A percentile compares a stretch with the other conserved stretches of the same genome.
Conservation (phyloP, 2,113 vertebrate species). For the Engystomops pustulosus region DNA sequence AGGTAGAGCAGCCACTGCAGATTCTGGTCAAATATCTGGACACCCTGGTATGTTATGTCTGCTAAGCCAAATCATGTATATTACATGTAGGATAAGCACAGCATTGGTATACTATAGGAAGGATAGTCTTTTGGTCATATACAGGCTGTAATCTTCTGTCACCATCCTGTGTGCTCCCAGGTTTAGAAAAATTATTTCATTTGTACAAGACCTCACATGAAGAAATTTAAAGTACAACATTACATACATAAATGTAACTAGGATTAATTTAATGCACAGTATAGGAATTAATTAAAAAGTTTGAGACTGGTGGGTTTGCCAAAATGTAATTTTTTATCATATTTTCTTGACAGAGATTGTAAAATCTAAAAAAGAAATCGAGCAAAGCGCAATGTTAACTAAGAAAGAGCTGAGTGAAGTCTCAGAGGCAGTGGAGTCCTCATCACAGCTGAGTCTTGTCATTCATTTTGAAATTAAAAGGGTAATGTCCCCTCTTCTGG, state of each 20-base stretch:
- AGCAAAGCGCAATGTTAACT: not conserved
- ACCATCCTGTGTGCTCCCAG: not conserved
- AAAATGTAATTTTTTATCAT: not conserved
- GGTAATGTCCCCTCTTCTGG: slow-evolving; percentile 68
- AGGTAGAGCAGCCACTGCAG: slow-evolving; percentile 67
- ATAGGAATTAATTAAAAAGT: too few species aligned
- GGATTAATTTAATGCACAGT: too few species aligned
- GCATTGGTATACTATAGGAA: too few species aligned
- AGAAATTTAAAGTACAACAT: too few species aligned
- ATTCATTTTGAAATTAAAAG: slow-evolving; percentile 92
- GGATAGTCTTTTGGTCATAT: too few species aligned
- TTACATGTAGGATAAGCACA: not conserved
- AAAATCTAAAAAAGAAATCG: slow-evolving; percentile 47
- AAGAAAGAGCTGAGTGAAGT: slow-evolving; percentile 43
- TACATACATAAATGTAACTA: too few species aligned
- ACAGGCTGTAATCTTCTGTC: not conserved
- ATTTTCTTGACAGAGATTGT: not conserved
- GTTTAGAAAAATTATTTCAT: not conserved
- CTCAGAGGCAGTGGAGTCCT: not conserved
- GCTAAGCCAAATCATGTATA: not conserved
- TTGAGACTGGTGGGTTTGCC: not conserved
- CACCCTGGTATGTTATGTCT: slow-evolving; percentile 24
- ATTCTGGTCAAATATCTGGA: not conserved
- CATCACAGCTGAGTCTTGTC: slow-evolving; percentile 67
- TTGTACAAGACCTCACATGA: not conserved